Evolutionary conservation across 2,888 invertebrate species (phyloP).

Genomic region (Embidobia sp.): DNA sequence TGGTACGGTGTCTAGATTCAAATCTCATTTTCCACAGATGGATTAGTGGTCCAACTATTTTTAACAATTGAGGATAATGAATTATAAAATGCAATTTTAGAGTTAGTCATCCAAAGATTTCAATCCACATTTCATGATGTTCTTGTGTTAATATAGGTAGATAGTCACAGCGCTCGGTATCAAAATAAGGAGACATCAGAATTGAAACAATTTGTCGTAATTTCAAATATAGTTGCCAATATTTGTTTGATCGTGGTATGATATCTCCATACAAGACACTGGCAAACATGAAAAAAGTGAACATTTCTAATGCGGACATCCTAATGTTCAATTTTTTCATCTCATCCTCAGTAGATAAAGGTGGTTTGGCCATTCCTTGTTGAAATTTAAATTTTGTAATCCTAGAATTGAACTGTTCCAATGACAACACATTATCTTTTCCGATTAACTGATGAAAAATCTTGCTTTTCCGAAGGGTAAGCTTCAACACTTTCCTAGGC

Average conservation of each 20-base stretch:
- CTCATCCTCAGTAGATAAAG: conserved; percentile 38
- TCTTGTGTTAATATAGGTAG: conserved; percentile 24
- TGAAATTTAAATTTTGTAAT: conserved; percentile 14
- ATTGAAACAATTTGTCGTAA: conserved; percentile 7
- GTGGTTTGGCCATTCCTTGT: conserved; percentile 48
- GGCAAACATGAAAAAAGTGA: conserved; percentile 13
- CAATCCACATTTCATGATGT: conserved; percentile 36
- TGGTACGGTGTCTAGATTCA: conserved; percentile 22
- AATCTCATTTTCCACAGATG: conserved; percentile 37
- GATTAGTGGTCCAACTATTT: conserved; percentile 21
- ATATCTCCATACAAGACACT: neutral
- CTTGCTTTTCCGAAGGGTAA: too few species aligned
- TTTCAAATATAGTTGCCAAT: conserved; percentile 14
- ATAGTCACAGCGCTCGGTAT: conserved; percentile 5
- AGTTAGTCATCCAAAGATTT: conserved; percentile 36
- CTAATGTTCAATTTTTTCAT: conserved; percentile 47
- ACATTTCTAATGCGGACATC: conserved; percentile 53
- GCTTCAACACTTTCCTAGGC: too few species aligned
- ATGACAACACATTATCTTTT: conserved; percentile 3
- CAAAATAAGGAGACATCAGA: neutral
- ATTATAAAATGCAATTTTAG: conserved; percentile 67
- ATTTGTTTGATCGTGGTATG: neutral
- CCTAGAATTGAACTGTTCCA: conserved; percentile 17
- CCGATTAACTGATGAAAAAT: too few species aligned
- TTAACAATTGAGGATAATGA: conserved; percentile 66